Evolutionary conservation across 1,140 invertebrate species (phyloP).

Genomic region (Drosophila grimshawi): DNA sequence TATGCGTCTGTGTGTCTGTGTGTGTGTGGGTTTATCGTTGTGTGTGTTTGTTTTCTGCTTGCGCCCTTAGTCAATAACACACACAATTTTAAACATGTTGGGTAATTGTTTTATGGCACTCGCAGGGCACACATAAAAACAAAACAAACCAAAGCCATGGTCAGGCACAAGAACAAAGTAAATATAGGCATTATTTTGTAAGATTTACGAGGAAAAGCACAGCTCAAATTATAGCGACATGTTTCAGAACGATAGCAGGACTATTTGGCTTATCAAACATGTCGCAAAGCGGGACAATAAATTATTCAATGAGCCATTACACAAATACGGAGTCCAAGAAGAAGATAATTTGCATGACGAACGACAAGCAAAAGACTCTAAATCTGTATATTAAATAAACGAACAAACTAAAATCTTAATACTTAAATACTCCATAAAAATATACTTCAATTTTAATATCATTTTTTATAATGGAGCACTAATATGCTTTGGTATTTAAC

Average conservation of each 20-base stretch:
- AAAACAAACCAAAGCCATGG: conserved; percentile 51
- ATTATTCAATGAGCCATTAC: neutral
- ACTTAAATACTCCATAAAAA: too few species aligned
- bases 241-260: conserved; percentile 35
- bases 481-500: too few species aligned
- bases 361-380: conserved; percentile 38
- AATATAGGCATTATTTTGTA: conserved; percentile 37
- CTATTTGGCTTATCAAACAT: conserved; percentile 62
- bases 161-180: conserved; percentile 31
- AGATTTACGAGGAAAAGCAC: conserved; percentile 42
- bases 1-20: conserved; percentile 12
- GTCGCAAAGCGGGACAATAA: conserved; percentile 39
- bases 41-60: conserved; percentile 42
- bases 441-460: too few species aligned
- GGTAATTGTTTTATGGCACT: conserved; percentile 78
- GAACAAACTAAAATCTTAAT: too few species aligned
- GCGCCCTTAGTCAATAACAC: conserved; percentile 50
- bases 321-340: neutral
- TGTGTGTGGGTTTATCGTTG: conserved; percentile 26
- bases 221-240: conserved; percentile 36
- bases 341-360: neutral
- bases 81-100: conserved; percentile 58
- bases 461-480: too few species aligned
- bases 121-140: conserved; percentile 68
- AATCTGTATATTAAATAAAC: conserved; percentile 11